Percentiles rank a stretch among this genome's conserved stretches.
phyloP scores from a whole-genome alignment of 2,797 vertebrate genomes.

The Lophius americanus region DNA sequence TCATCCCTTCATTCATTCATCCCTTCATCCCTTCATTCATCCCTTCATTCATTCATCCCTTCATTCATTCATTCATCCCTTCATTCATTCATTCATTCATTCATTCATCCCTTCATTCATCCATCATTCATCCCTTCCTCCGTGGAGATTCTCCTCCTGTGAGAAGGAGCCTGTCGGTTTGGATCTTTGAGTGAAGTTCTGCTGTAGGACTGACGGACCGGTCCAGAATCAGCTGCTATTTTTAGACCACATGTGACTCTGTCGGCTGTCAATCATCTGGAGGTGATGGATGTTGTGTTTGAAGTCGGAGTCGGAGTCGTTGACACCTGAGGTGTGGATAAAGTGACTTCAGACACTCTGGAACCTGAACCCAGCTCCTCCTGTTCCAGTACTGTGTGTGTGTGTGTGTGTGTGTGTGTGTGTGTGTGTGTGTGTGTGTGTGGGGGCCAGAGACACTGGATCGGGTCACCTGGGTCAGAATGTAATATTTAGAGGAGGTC shows the following conservation, averaged over 20 bases:
- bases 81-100: no score
- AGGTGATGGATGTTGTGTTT: neutral
- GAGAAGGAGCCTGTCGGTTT: no score
- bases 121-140: no score
- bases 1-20: no score
- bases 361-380: slow-evolving; percentile 57
- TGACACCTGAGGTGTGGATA: slow-evolving; percentile 69
- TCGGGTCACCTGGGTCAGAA: slow-evolving; percentile 33
- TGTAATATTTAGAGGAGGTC: slow-evolving; percentile 64
- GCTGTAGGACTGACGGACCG: no score
- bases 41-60: no score
- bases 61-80: no score
- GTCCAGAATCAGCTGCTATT: neutral
- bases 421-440: slow-evolving; percentile 20
- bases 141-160: no score
- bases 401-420: slow-evolving; percentile 23
- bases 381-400: slow-evolving; percentile 39
- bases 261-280: no score
- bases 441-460: slow-evolving; percentile 56
- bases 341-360: slow-evolving; percentile 55
- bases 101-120: no score
- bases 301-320: slow-evolving; percentile 15
- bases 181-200: no score
- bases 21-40: no score
- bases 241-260: slow-evolving; percentile 17